phyloP scores from a whole-genome alignment of 2,888 invertebrate species.

The Leucania comma region DNA sequence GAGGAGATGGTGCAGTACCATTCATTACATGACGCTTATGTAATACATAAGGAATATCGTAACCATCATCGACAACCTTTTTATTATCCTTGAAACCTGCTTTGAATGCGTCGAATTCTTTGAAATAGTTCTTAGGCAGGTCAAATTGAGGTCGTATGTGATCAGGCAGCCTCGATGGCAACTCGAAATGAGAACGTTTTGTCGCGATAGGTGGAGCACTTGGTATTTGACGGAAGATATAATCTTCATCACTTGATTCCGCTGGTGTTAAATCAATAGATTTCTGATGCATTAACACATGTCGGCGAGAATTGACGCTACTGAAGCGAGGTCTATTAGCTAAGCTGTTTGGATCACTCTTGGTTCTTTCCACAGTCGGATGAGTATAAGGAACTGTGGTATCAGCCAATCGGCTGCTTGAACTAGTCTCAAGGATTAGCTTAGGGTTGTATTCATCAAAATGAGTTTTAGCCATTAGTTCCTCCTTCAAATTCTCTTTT shows the following conservation, averaged over 20 bases:
- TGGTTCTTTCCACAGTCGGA: constrained; percentile 95
- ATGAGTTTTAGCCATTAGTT: constrained; percentile 92
- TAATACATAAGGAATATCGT: constrained; percentile 95
- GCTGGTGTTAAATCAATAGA: constrained; percentile 96
- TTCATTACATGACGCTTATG: constrained; percentile 97
- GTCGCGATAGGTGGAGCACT: constrained; percentile 94
- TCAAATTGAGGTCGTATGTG: constrained; percentile 93
- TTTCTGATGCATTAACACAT: constrained; percentile 96
- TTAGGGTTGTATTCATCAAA: constrained; percentile 94
- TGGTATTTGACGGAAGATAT: constrained; percentile 94
- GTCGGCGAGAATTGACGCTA: constrained; percentile 94
- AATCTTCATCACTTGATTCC: constrained; percentile 96
- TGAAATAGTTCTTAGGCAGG: constrained; percentile 93
- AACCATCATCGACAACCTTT: constrained; percentile 89
- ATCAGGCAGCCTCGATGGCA: constrained; percentile 90
- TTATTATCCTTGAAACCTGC: constrained; percentile 88
- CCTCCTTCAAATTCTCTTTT: constrained; percentile 91
- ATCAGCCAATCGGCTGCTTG: constrained; percentile 88
- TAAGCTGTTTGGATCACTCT: constrained; percentile 96
- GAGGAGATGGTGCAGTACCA: constrained; percentile 93
- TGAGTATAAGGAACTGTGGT: constrained; percentile 91
- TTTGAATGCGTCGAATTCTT: constrained; percentile 92
- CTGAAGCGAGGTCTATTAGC: constrained; percentile 94
- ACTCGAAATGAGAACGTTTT: constrained; percentile 93
- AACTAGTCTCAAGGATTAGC: constrained; percentile 88